Evolutionary conservation across 2,113 vertebrate genomes (phyloP).

Genomic region (Phalacrocorax brasilianus): DNA sequence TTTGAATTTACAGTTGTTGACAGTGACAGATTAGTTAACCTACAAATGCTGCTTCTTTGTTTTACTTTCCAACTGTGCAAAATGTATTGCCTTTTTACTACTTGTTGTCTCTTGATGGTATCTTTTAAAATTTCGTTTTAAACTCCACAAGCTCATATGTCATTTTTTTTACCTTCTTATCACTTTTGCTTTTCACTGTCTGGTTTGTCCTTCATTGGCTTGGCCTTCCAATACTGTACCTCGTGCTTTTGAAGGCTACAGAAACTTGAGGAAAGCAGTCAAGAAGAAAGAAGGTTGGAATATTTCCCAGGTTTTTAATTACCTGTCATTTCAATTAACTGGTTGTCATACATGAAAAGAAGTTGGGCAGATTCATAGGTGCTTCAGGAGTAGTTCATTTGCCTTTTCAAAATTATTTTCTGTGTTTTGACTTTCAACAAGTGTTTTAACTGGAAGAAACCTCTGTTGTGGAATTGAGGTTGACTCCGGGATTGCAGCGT

Average conservation of each 20-base stretch:
- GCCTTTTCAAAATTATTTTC: neutral
- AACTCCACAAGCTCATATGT: slow-evolving; percentile 75
- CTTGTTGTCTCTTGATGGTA: slow-evolving; percentile 73
- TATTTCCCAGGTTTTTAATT: slow-evolving; percentile 81
- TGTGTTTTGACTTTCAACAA: neutral
- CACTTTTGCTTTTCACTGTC: slow-evolving; percentile 77
- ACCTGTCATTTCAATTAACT: slow-evolving; percentile 75
- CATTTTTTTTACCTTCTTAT: slow-evolving; percentile 80
- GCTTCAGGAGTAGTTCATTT: neutral
- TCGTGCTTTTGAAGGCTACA: slow-evolving; percentile 88
- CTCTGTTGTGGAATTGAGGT: neutral
- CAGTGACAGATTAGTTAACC: slow-evolving; percentile 1
- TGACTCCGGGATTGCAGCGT: neutral
- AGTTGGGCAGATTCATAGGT: slow-evolving; percentile 51
- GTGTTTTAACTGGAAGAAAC: neutral
- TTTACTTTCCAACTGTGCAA: slow-evolving; percentile 65
- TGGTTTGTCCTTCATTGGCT: slow-evolving; percentile 83
- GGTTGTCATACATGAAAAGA: slow-evolving; percentile 57
- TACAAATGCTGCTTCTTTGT: slow-evolving; percentile 38
- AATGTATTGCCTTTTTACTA: slow-evolving; percentile 77
- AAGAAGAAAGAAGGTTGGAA: slow-evolving; percentile 90
- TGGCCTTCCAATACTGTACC: slow-evolving; percentile 80
- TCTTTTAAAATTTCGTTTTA: slow-evolving; percentile 74
- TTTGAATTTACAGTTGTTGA: neutral
- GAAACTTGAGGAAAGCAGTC: slow-evolving; percentile 86